These are phyloP conservation scores for Tethya wilhelma DNA, from an alignment of 37 sponge, comb jelly and placozoan genomes.

Conservation along the genomic window DNA sequence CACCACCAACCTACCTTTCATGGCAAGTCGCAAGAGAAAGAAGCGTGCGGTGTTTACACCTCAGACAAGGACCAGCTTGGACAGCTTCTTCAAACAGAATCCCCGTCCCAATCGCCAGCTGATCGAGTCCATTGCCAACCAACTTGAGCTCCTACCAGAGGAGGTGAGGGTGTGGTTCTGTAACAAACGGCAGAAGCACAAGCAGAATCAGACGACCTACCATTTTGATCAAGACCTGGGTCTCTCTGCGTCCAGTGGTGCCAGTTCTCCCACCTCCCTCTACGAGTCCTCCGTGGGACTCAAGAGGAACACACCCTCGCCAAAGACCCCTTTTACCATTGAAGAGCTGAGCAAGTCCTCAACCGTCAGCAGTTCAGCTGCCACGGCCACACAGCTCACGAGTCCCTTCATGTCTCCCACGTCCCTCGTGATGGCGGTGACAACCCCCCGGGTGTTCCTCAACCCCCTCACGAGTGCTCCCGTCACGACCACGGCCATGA, in stretches of 20 bases:
- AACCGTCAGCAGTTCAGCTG: not conserved
- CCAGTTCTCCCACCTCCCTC: slow-evolving; percentile 12
- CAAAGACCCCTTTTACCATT: slow-evolving; percentile 69
- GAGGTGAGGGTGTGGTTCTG: slow-evolving; percentile 95
- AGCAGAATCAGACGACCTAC: slow-evolving; percentile 1
- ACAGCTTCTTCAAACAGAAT: slow-evolving; percentile 67
- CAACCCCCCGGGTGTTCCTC: not conserved
- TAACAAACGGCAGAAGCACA: slow-evolving; percentile 90
- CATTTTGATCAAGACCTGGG: not conserved
- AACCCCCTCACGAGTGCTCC: not conserved
- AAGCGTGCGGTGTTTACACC: slow-evolving; percentile 83
- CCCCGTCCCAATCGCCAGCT: slow-evolving; percentile 71
- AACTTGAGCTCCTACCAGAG: slow-evolving; percentile 83
- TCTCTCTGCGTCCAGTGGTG: not conserved
- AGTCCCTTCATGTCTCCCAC: slow-evolving; percentile 24
- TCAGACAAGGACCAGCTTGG: slow-evolving; percentile 59
- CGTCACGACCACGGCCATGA: no score
- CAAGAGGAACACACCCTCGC: slow-evolving; percentile 24
- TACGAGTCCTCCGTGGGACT: not conserved
- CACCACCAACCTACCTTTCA: not conserved
- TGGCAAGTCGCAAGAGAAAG: slow-evolving; percentile 74
- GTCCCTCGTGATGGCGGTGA: not conserved
- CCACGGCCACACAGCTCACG: slow-evolving; percentile 24
- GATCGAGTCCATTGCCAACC: slow-evolving; percentile 71
- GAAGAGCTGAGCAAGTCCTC: slow-evolving; percentile 87